Evolutionary conservation across 2,888 invertebrate species (phyloP), one percentile per base, ranked within the genome.

Genomic region (Chesias legatella): DNA sequence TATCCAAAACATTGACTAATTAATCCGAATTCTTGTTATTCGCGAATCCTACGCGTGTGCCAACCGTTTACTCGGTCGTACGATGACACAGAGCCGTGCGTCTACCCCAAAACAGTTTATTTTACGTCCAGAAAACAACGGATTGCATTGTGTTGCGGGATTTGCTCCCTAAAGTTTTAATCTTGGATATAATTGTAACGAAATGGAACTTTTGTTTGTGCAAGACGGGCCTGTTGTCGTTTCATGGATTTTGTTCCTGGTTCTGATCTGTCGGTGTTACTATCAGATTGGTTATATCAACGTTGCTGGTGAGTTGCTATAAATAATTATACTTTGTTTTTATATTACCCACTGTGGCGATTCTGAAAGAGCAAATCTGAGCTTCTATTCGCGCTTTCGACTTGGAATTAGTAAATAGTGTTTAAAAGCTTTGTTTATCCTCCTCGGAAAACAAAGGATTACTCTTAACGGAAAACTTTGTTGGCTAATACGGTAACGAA

Each of bases 231-330:
- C 86, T 1, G 74, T 85, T 43, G 67, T 86, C 53, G 56, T 88
- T 42, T 83, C 88, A 10, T 85, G 85, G 88, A 76, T 85, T 60
- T 71, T 86, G 44, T 86, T 86, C 48, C 52, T 88, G 33, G 49
- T 83, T 51, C 61, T 86, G 48, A 85, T 88, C 58, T 88, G 75
- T 42, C 72, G 84, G 45, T 85, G 84, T 53, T 86, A 85, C 51
- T 84, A 84, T 62, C 73, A 77, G 43, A 76, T 84, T 39, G 67
- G 79, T 53, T 53, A 61, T 13, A 60, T 67, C 33, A 64, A 54
- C 33, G 39, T 50, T 30, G 36, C 50, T 10, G 75, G 79, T 78
- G 36, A 73, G 79, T 65, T 28, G n/a, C 4, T 31, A 9, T 17
- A 32, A 13, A 7, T 3, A 24, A 23, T 7, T 6, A 8, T 35